Evolutionary conservation across 2,888 invertebrate species (phyloP).

Genomic region (Xestia xanthographa): DNA sequence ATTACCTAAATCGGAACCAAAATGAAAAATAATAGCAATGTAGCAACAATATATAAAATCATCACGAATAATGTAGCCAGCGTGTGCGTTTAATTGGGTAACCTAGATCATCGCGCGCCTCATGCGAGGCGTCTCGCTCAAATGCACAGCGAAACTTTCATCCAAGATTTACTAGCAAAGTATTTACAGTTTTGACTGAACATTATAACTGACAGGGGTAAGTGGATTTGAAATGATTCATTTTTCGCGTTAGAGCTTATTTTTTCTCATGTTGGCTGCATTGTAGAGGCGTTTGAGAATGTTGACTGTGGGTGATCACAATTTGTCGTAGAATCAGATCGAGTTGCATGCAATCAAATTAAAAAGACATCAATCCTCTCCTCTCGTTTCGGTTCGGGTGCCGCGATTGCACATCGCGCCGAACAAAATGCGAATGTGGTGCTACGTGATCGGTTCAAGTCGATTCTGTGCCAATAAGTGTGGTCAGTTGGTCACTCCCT

Average conservation of each 20-base stretch:
- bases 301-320: neutral
- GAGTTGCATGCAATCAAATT: neutral
- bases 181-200: constrained; percentile 59
- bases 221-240: constrained; percentile 13
- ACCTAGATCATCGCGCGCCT: constrained; percentile 73
- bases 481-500: neutral
- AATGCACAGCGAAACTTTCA: constrained; percentile 73
- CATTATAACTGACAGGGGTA: constrained; percentile 11
- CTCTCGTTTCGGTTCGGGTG: neutral
- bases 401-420: neutral
- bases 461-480: neutral
- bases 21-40: constrained; percentile 28
- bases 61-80: constrained; percentile 57
- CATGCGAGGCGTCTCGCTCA: constrained; percentile 68
- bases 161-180: constrained; percentile 68
- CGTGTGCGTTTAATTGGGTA: constrained; percentile 70
- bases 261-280: constrained; percentile 3
- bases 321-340: neutral
- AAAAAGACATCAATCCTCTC: neutral
- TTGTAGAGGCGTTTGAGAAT: neutral
- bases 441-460: neutral
- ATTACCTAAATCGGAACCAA: constrained; percentile 8
- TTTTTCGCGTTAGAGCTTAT: constrained; percentile 15
- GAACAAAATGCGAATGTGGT: neutral
- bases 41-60: constrained; percentile 52